phyloP scores from a whole-genome alignment of 2,888 invertebrate species.

The Geotrupes spiniger region DNA sequence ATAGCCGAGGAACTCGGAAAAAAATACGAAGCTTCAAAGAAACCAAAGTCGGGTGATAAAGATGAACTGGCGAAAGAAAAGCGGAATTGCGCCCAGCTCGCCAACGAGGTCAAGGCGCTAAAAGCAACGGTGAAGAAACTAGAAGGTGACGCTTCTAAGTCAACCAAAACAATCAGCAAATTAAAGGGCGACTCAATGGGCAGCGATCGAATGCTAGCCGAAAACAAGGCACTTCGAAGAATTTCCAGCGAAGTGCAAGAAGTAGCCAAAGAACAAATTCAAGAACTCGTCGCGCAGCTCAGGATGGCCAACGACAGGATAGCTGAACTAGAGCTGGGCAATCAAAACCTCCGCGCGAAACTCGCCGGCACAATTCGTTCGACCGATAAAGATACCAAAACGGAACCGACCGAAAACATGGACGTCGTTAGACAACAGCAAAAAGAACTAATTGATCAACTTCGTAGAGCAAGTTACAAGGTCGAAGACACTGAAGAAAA shows the following conservation, averaged over 20 bases:
- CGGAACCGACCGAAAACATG: slow-evolving; percentile 35
- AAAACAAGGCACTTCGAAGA: slow-evolving; percentile 41
- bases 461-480: slow-evolving; percentile 32
- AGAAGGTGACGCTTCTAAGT: slow-evolving; percentile 32
- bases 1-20: slow-evolving; percentile 38
- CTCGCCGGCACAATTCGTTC: neutral
- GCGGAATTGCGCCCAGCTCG: neutral
- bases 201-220: slow-evolving; percentile 27
- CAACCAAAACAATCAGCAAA: slow-evolving; percentile 32
- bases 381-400: neutral
- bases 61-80: slow-evolving; percentile 1
- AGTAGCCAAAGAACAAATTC: slow-evolving; percentile 43
- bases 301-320: slow-evolving; percentile 32
- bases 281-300: slow-evolving; percentile 38
- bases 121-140: slow-evolving; percentile 20
- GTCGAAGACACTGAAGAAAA: slow-evolving; percentile 23
- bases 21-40: slow-evolving; percentile 10
- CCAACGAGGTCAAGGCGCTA: slow-evolving; percentile 4
- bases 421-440: slow-evolving; percentile 40
- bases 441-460: slow-evolving; percentile 36
- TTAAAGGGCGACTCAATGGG: slow-evolving; percentile 23
- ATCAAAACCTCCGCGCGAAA: slow-evolving; percentile 15
- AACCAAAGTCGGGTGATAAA: neutral
- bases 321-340: slow-evolving; percentile 31
- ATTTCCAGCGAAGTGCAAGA: slow-evolving; percentile 43